A percentile compares a stretch with the other conserved stretches of the same genome.
phyloP scores from a whole-genome alignment of 2,113 vertebrate species.

The Eulemur macaco region DNA sequence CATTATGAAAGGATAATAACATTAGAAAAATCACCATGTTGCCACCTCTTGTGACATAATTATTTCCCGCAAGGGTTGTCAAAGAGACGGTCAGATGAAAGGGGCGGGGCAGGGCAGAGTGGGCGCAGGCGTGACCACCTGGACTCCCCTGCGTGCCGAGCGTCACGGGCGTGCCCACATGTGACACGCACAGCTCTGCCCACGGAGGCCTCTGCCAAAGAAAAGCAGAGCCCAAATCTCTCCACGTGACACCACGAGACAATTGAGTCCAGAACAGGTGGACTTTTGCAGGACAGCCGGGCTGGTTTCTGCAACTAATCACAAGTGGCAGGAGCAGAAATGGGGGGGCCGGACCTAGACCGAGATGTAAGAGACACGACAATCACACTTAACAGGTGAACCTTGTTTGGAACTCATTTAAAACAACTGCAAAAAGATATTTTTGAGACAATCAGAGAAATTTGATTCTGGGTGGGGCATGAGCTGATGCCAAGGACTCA shows the following conservation, averaged over 20 bases:
- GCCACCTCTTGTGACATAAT: not conserved
- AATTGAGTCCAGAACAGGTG: fast-evolving
- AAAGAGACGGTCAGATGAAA: not conserved
- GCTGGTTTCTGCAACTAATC: not conserved
- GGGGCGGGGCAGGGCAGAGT: fast-evolving
- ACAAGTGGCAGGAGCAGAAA: no score
- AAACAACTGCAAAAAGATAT: not conserved
- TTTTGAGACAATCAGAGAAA: not conserved
- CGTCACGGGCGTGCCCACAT: not conserved
- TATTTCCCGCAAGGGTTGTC: fast-evolving
- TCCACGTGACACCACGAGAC: fast-evolving
- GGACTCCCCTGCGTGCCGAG: fast-evolving
- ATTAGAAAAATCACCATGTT: not conserved
- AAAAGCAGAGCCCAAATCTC: not conserved
- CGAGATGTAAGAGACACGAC: not conserved
- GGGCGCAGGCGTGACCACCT: not conserved
- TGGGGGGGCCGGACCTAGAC: no score
- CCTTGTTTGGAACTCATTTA: not conserved
- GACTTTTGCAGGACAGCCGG: not conserved
- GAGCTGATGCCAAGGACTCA: not conserved
- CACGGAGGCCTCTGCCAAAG: fast-evolving
- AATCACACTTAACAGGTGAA: fast-evolving
- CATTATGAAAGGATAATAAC: fast-evolving
- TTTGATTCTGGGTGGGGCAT: fast-evolving
- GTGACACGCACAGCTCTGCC: not conserved